Base-by-base conservation (phyloP, 2,888 invertebrate species). In the Chromoteleia sp. region DNA sequence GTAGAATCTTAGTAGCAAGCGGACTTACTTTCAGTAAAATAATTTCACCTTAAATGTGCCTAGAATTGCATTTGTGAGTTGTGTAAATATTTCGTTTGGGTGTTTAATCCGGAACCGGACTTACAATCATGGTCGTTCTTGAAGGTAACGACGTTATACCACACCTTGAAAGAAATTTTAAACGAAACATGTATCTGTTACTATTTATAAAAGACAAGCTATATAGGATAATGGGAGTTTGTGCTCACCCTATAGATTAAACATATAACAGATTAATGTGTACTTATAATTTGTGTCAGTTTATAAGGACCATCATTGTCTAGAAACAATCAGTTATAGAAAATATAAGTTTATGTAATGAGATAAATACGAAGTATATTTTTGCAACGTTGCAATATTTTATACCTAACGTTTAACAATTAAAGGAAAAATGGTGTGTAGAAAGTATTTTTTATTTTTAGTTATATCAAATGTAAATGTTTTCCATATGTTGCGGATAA, bases 61-160 rank as follows among this genome's bases (percentile, higher is more conserved):
- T 39, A 56, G 19, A 75, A 58, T 63, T 39, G 48, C 52, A 52
- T 54, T 30, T 65, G 25, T 29, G 48, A 45, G 59, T 70, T 43
- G 21, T 56, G 21, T 6, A 48, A 70, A 68, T 75, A 67, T 58
- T 77, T 70, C 54, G 30, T 45, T 48, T 65, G 8, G 52, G 52
- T 45, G 59, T 61, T 63, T 50, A 36, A 81, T 77, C 77, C 81
- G 82, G 82, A 82, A 82, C 82, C 74, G 71, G 78, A 82, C 43
- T 59, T 43, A 48, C 14, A 52, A 78, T 71, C 82, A 82, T 65
- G 74, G 82, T 82, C 78, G 70, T 25, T 65, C 41, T 73, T 71
- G 79, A 79, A 82, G 79, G 82, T 73, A 54, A 78, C 61, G 19
- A 63, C 45, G 17, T 67, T 52, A 36, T 41, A 73, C 73, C 43